phyloP scores from a whole-genome alignment of 2,113 vertebrate species.

The Chlamydotis undulata region DNA sequence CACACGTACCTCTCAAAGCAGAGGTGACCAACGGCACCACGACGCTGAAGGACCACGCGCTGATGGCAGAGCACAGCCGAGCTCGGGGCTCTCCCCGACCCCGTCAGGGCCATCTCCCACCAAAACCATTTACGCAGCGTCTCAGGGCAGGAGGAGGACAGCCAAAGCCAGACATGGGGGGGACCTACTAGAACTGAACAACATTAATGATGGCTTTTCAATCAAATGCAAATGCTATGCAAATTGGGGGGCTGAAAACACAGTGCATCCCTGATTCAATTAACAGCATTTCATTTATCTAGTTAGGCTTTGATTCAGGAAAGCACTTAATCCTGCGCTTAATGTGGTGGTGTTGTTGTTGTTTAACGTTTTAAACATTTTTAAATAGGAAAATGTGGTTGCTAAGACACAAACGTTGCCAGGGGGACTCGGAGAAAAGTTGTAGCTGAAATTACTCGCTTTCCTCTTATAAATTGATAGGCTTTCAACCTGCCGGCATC shows the following conservation, averaged over 20 bases:
- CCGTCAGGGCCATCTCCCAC: neutral
- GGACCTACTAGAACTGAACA: neutral
- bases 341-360: conserved; percentile 4
- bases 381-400: conserved; percentile 43
- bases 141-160: neutral
- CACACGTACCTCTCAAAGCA: neutral
- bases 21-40: neutral
- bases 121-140: neutral
- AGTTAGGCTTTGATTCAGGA: conserved; percentile 55
- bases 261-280: conserved; percentile 59
- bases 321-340: conserved; percentile 41
- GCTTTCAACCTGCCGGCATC: neutral
- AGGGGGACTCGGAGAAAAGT: neutral
- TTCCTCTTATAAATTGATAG: neutral
- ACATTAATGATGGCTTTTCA: neutral
- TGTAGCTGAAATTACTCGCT: conserved; percentile 6
- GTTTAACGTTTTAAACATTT: conserved; percentile 43
- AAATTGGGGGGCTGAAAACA: conserved; percentile 44
- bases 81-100: neutral
- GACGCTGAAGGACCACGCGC: neutral
- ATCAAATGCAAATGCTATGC: conserved; percentile 51
- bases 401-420: conserved; percentile 48
- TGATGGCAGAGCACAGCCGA: neutral
- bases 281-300: conserved; percentile 61
- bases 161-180: neutral